Evolutionary conservation across 2,888 invertebrate genomes (phyloP), one percentile per base, ranked within the genome.

Genomic region (Cerastoderma edule): DNA sequence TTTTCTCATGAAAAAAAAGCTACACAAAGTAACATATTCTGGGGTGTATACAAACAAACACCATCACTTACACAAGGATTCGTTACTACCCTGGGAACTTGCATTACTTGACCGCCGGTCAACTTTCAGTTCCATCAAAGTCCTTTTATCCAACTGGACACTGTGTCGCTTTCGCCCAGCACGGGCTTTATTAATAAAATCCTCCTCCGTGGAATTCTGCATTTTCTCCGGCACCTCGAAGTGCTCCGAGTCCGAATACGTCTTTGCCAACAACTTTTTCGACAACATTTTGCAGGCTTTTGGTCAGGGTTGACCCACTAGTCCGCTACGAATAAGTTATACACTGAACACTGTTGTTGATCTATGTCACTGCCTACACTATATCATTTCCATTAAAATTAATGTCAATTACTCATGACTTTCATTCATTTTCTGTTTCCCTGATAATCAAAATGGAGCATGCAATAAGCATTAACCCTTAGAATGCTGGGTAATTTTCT

Each of bases 111-210:
- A 87, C 35, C 90, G 70, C 16, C 90, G 69, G 75, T 89, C 87
- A 60, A 71, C 75, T 54, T 78, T 78, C 56, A 50, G 66, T 57
- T 75, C 78, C 60, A 85, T 64, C 35, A 88, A 75, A 72, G 88
- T 88, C 63, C 88, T 84, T 78, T 87, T 87, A 85, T 89, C 89
- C 67, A 89, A 80, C 82, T 90, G 90, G 44, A 90, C 88, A 71
- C 89, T 89, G 78, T 90, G 89, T 2, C 89, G 81, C 72, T 88
- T 89, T 10, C 89, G 75, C 0, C 88, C 89, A 28, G 89, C 85
- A 16, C 87, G 81, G 8, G 89, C 84, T 53, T 88, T 83, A 76
- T 87, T 88, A 5, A 85, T 83, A 46, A 88, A 88, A 69, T 88
- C 85, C 75, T 88, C 88, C 56, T 87, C 89, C 33, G 86, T 84